A percentile compares a stretch with the other conserved stretches of the same genome.
phyloP scores from a whole-genome alignment of 2,888 invertebrate genomes.

The Clistopyga incitator region DNA sequence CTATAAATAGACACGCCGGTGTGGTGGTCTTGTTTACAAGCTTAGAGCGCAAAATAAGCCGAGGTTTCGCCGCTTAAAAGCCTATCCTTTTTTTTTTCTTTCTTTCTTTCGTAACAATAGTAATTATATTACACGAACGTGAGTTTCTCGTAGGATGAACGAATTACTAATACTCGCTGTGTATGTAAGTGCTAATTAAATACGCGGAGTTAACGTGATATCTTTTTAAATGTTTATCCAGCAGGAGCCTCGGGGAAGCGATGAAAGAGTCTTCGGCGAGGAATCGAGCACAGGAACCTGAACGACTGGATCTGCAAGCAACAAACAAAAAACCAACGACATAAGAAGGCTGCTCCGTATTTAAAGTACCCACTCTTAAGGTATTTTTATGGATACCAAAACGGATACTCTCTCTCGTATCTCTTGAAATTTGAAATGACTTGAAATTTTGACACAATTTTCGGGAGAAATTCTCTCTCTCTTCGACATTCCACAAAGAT shows the following conservation, averaged over 20 bases:
- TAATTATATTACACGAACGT: conserved; percentile 40
- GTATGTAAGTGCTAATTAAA: conserved; percentile 17
- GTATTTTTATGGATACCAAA: too few relatives aligned
- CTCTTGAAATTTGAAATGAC: too few relatives aligned
- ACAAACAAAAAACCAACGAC: conserved; percentile 10
- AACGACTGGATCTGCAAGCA: conserved; percentile 50
- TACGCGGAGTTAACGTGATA: not conserved
- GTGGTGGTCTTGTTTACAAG: conserved; percentile 11
- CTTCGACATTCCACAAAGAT: too few relatives aligned
- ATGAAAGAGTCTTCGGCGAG: conserved; percentile 38
- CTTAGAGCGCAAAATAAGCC: not conserved
- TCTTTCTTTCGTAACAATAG: conserved; percentile 2
- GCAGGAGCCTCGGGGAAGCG: conserved; percentile 27
- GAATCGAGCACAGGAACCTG: conserved; percentile 40
- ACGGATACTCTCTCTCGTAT: too few relatives aligned
- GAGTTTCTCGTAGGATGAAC: conserved; percentile 22
- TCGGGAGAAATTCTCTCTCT: too few relatives aligned
- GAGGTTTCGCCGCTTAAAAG: not conserved
- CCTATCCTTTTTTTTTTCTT: not conserved
- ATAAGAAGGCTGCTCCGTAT: not conserved
- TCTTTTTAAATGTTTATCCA: conserved; percentile 19
- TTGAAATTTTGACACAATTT: too few relatives aligned
- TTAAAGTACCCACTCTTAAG: not conserved
- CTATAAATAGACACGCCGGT: conserved; percentile 21
- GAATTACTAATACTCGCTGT: conserved; percentile 52